Percentiles rank a stretch among this genome's conserved stretches.
Conservation (phyloP, 2,113 vertebrate species). For the Scophthalmus maximus region DNA sequence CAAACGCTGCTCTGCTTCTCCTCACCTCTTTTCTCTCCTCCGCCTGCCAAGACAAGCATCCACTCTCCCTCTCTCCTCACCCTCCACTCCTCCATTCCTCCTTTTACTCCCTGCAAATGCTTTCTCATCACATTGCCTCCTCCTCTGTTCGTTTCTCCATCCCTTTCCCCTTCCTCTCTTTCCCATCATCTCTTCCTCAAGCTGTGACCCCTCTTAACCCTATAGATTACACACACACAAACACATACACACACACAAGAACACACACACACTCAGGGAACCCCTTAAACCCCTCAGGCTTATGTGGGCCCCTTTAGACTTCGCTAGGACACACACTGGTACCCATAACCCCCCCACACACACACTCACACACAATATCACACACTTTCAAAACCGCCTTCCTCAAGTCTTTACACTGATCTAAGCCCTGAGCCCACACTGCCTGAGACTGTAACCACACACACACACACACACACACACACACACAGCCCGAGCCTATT, state of each 20-base stretch:
- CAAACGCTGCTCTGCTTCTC: slow-evolving; percentile 66
- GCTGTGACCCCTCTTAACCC: slow-evolving; percentile 74
- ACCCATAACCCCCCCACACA: slow-evolving; percentile 17
- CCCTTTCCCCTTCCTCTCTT: slow-evolving; percentile 44
- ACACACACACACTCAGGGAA: slow-evolving; percentile 30
- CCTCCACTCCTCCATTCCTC: slow-evolving; percentile 8
- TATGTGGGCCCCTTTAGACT: slow-evolving; percentile 72
- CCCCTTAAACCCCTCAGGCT: slow-evolving; percentile 72
- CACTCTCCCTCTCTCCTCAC: slow-evolving; percentile 1
- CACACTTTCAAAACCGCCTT: slow-evolving; percentile 50
- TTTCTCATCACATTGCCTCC: slow-evolving; percentile 55
- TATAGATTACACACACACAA: slow-evolving; percentile 55
- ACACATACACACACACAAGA: slow-evolving; percentile 38
- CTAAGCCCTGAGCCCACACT: slow-evolving; percentile 57
- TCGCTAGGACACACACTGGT: slow-evolving; percentile 50
- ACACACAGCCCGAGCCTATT: slow-evolving; percentile 70
- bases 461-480: slow-evolving; percentile 48
- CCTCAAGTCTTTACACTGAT: slow-evolving; percentile 62
- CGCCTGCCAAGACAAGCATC: slow-evolving; percentile 40
- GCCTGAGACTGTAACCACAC: slow-evolving; percentile 59
- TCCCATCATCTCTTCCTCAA: slow-evolving; percentile 59
- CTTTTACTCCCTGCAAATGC: slow-evolving; percentile 42
- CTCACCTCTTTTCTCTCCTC: slow-evolving; percentile 60
- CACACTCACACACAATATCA: slow-evolving; percentile 47
- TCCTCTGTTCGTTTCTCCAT: slow-evolving; percentile 22